Evolutionary conservation across 2,888 invertebrate species (phyloP), one percentile per base, ranked within the genome.

Genomic region (Agrotis clavis): DNA sequence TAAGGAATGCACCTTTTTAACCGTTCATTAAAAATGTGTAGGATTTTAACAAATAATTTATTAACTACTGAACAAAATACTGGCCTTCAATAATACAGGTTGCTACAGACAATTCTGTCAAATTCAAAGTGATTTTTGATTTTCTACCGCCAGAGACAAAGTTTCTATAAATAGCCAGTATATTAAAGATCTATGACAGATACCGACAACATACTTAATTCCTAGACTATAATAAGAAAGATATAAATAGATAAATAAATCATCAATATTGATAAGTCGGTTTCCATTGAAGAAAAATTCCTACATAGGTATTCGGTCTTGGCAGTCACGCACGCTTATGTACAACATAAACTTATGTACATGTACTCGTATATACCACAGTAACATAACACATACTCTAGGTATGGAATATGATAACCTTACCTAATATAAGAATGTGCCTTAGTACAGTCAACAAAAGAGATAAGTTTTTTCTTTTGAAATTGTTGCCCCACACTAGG

Each of bases 341-440:
- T 16, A 30, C 25, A 62, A 7, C 18, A 45, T n/a, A n/a, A n/a
- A n/a, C n/a, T n/a, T 47, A 72, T 6, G 51, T 47, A 48, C 13
- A 5, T n/a, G 11, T 30, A n/a, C n/a, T n/a, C n/a, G 25, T 21
- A 70, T 14, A 51, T 18, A 45, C 65, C 64, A 70, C 61, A 45
- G 75, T 67, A 61, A 64, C 54, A 30, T 45, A 74, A 66, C 7
- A 19, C 14, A 60, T 35, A 50, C 60, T 30, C 51, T 35, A 51
- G 57, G 47, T 74, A 67, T 53, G 64, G 67, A 69, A 69, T 74
- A 45, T 57, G 48, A 74, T 66, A 69, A 66, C 62, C 61, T 77
- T 74, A 79, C 78, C 41, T 53, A 51, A 65, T 57, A 56, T 56
- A 50, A 66, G 35, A 25, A 13, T 57, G 57, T n/a, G 35, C 57